A percentile compares a stretch with the other conserved stretches of the same genome.
These are phyloP conservation scores for Dreissena rostriformis DNA, from an alignment of 1,140 invertebrate species.

Conservation along the genomic window DNA sequence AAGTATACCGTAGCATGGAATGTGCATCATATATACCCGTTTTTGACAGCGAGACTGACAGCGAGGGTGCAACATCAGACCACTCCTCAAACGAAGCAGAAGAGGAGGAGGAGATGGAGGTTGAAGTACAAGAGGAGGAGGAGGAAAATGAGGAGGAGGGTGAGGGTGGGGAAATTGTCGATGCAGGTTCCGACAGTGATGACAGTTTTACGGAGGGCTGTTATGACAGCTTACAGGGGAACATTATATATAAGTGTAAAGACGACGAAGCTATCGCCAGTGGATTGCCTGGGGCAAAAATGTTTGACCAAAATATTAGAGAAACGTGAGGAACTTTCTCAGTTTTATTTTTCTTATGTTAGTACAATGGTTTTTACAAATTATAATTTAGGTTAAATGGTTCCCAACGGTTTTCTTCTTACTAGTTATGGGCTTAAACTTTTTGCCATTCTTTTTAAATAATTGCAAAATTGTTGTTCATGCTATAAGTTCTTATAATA, in stretches of 20 bases:
- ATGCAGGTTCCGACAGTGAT: conserved; percentile 60
- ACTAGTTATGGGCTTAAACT: too few species aligned
- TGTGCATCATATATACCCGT: not conserved
- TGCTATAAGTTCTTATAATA: too few species aligned
- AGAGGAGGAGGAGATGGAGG: conserved; percentile 35
- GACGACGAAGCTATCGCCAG: conserved; percentile 80
- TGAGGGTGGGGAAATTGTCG: conserved; percentile 34
- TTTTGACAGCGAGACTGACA: conserved; percentile 56
- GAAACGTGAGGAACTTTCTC: conserved; percentile 71
- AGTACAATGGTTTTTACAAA: too few species aligned
- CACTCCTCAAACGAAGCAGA: conserved; percentile 38
- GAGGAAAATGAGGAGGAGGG: conserved; percentile 55
- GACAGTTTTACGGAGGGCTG: conserved; percentile 81
- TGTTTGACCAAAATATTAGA: conserved; percentile 82
- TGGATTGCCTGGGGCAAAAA: conserved; percentile 79
- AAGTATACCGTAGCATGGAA: not conserved
- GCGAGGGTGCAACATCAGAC: conserved; percentile 26
- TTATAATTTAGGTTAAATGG: too few species aligned
- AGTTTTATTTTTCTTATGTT: too few species aligned
- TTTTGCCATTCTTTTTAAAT: too few species aligned
- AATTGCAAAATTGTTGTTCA: too few species aligned
- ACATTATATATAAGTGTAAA: conserved; percentile 80
- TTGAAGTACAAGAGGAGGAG: conserved; percentile 48
- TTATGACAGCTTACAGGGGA: conserved; percentile 80
- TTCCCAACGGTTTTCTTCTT: too few species aligned